phyloP scores from a whole-genome alignment of 1,140 invertebrate species.

The Brachionus asplanchnoidis region DNA sequence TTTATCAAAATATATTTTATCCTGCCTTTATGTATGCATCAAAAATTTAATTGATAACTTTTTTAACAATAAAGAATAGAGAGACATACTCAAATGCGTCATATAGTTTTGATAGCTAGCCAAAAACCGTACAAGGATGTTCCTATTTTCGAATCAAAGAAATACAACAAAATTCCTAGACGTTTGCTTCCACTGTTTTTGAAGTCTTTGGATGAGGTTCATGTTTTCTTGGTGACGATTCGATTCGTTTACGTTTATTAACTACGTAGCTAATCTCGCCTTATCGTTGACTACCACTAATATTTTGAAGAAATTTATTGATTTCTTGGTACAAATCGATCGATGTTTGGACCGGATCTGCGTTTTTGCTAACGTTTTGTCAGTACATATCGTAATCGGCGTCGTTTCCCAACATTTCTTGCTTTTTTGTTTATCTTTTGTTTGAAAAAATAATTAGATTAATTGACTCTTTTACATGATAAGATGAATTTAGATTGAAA shows the following conservation, averaged over 20 bases:
- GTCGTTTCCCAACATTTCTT: background rate
- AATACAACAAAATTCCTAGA: too few species aligned
- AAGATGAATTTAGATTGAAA: too few species aligned
- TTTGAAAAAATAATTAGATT: background rate
- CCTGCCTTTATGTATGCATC: too few species aligned
- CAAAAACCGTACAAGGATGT: slow-evolving; percentile 5
- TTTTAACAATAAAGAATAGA: background rate
- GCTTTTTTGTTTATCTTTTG: background rate
- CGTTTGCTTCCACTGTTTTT: too few species aligned
- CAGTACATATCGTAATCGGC: background rate
- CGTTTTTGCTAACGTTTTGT: background rate
- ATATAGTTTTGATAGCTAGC: background rate
- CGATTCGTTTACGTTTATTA: too few species aligned
- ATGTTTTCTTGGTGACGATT: too few species aligned
- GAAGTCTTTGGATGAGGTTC: too few species aligned
- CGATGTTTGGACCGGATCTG: background rate
- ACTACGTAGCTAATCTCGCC: background rate
- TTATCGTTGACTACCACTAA: background rate
- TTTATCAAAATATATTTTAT: too few species aligned
- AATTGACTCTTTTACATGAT: too few species aligned
- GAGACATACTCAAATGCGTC: background rate
- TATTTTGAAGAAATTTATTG: background rate
- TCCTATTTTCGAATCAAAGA: slow-evolving; percentile 28
- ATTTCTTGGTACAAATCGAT: background rate
- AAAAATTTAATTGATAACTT: background rate